phyloP scores from a whole-genome alignment of 2,888 invertebrate species.

The Drosophila rellima region DNA sequence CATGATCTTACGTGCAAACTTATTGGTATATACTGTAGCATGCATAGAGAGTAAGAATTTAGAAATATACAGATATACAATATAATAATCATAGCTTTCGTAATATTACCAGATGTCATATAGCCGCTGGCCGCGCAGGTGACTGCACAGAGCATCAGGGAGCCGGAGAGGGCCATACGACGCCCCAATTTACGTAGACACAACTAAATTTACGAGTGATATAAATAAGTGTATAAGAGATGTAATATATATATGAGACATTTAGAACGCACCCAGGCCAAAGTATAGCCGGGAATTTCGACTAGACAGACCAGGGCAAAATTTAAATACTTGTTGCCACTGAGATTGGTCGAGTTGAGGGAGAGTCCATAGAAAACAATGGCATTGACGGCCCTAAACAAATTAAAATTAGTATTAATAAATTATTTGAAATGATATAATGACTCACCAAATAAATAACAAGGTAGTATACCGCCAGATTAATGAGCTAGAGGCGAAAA shows the following conservation, averaged over 20 bases:
- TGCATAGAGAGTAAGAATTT: conserved; percentile 19
- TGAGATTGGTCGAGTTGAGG: conserved; percentile 88
- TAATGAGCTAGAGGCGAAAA: conserved; percentile 86
- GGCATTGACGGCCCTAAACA: conserved; percentile 87
- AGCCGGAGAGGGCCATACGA: conserved; percentile 86
- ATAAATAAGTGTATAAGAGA: conserved; percentile 6
- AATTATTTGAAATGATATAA: background rate
- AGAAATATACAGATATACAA: conserved; percentile 12
- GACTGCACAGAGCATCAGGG: conserved; percentile 86
- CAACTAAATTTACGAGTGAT: conserved; percentile 80
- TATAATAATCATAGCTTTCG: background rate
- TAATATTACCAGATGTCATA: conserved; percentile 85
- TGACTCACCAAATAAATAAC: conserved; percentile 86
- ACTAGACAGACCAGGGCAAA: conserved; percentile 88
- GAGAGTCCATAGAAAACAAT: conserved; percentile 90
- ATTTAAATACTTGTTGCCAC: conserved; percentile 90
- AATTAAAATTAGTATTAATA: background rate
- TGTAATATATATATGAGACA: conserved; percentile 3
- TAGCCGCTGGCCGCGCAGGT: conserved; percentile 87
- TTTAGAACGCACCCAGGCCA: conserved; percentile 85
- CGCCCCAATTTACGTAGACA: conserved; percentile 87
- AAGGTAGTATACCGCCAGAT: conserved; percentile 86
- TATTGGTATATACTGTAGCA: conserved; percentile 66
- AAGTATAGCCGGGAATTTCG: conserved; percentile 88
- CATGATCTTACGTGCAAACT: conserved; percentile 66